phyloP scores from a whole-genome alignment of 2,888 invertebrate genomes.

The Leptinotarsa rubiginosa region DNA sequence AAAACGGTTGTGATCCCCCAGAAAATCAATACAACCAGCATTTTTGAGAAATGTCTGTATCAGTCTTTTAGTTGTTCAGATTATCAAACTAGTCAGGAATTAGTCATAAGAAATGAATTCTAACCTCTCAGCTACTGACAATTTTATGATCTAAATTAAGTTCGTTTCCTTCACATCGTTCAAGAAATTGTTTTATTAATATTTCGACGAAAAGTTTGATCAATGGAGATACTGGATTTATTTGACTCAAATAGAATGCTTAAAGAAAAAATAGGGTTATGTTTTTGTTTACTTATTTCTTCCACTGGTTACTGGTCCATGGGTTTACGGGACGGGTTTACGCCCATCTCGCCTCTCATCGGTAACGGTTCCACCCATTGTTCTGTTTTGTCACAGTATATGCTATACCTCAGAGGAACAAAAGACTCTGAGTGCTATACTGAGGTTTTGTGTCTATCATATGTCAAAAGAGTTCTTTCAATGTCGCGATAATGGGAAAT shows the following conservation, averaged over 20 bases:
- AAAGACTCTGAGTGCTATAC: too few species aligned
- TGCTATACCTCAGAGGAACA: too few species aligned
- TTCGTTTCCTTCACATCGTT: background rate
- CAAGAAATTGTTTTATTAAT: background rate
- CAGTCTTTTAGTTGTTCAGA: slow-evolving; percentile 39
- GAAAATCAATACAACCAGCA: slow-evolving; percentile 35
- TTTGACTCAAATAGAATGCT: background rate
- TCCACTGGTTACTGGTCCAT: background rate
- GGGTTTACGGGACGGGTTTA: background rate
- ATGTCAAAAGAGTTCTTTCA: too few species aligned
- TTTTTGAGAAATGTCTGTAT: slow-evolving; percentile 32
- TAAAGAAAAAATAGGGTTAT: slow-evolving; percentile 4
- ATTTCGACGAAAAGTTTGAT: slow-evolving; percentile 19
- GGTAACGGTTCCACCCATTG: too few species aligned
- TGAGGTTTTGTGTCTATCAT: too few species aligned
- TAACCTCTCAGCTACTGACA: background rate
- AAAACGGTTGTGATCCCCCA: slow-evolving; percentile 29
- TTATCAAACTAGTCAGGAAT: slow-evolving; percentile 13
- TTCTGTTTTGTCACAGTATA: too few species aligned
- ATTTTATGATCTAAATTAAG: background rate
- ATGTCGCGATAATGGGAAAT: too few species aligned
- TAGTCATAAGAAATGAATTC: slow-evolving; percentile 19
- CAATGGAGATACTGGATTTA: background rate
- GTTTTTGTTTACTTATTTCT: slow-evolving; percentile 6
- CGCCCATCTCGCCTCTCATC: too few species aligned